phyloP scores from a whole-genome alignment of 2,797 vertebrate genomes.

The Enteromius radiatus region DNA sequence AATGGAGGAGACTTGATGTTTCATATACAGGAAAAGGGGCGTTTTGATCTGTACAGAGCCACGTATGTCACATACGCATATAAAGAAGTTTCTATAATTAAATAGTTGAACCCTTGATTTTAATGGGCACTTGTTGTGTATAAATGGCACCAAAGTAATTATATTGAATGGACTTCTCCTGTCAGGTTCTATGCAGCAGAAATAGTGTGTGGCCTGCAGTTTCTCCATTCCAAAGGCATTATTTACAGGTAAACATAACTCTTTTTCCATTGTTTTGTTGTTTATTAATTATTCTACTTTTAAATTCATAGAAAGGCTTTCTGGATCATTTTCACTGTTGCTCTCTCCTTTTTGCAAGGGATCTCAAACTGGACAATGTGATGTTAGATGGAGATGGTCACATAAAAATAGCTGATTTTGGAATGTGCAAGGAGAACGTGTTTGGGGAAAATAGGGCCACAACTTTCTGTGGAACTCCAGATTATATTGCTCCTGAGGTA shows the following conservation, averaged over 20 bases:
- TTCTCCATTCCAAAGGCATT: constrained; percentile 94
- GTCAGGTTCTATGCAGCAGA: constrained; percentile 96
- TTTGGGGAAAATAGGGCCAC: constrained; percentile 89
- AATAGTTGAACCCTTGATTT: neutral
- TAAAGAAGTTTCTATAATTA: neutral
- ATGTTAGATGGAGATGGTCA: constrained; percentile 81
- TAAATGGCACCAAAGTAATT: constrained; percentile 7
- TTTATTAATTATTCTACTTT: neutral
- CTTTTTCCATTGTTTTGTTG: constrained; percentile 5
- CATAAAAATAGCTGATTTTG: constrained; percentile 96
- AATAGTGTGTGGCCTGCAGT: constrained; percentile 95
- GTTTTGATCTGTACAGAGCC: constrained; percentile 91
- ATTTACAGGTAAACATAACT: constrained; percentile 87
- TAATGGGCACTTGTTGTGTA: neutral
- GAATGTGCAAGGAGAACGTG: constrained; percentile 97
- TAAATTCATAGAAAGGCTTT: neutral
- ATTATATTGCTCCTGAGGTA: constrained; percentile 98
- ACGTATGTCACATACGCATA: constrained; percentile 79
- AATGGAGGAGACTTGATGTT: constrained; percentile 98
- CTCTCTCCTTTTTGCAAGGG: constrained; percentile 65
- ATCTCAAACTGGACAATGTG: constrained; percentile 83
- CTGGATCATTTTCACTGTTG: neutral
- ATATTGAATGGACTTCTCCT: constrained; percentile 34
- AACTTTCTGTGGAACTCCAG: constrained; percentile 97
- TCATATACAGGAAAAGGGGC: constrained; percentile 98